phyloP scores from a whole-genome alignment of 1,140 invertebrate genomes.

The Scaptodrosophila lebanonensis region DNA sequence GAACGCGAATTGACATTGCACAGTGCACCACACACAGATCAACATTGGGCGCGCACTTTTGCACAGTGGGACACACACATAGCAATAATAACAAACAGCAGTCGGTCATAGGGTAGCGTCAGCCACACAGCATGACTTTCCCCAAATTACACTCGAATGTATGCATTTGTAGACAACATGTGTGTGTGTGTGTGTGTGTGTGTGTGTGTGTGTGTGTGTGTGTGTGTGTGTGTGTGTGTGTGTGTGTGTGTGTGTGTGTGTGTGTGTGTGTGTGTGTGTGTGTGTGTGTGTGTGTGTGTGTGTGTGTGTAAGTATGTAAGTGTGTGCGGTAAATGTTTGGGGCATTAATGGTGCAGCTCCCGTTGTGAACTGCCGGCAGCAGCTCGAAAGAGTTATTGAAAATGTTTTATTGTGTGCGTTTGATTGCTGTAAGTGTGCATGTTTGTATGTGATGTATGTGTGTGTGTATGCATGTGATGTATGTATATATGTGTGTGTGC shows the following conservation, averaged over 20 bases:
- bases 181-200: too few relatives aligned
- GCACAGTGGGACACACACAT: conserved; percentile 64
- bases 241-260: too few relatives aligned
- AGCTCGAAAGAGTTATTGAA: conserved; percentile 74
- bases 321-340: conserved; percentile 26
- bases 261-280: too few relatives aligned
- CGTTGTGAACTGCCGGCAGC: not conserved
- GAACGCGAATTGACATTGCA: conserved; percentile 28
- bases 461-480: conserved; percentile 4
- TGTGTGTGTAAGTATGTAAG: too few relatives aligned
- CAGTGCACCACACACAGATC: conserved; percentile 27
- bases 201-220: too few relatives aligned
- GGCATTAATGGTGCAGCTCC: conserved; percentile 50
- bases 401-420: conserved; percentile 75
- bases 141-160: too few relatives aligned
- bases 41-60: conserved; percentile 54
- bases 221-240: too few relatives aligned
- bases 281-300: too few relatives aligned
- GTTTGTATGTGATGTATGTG: conserved; percentile 18
- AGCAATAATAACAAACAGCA: conserved; percentile 16
- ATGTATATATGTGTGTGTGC: conserved; percentile 25
- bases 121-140: conserved; percentile 34
- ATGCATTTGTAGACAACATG: too few relatives aligned
- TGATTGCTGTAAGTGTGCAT: conserved; percentile 72
- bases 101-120: conserved; percentile 19